Evolutionary conservation across 1,140 invertebrate genomes (phyloP).

Genomic region (Leptinotarsa texana): DNA sequence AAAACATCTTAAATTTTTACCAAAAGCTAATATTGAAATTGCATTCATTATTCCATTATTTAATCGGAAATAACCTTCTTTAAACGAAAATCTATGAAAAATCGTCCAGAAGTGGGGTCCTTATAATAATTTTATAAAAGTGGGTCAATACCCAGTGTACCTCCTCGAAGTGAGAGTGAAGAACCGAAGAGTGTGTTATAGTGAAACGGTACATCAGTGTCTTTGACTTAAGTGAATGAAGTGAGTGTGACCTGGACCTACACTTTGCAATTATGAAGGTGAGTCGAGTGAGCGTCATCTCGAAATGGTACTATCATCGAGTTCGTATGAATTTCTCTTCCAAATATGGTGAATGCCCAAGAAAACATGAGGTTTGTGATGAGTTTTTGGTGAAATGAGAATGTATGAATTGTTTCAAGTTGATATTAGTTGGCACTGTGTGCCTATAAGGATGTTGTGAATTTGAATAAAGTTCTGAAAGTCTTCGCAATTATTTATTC

Average conservation of each 20-base stretch:
- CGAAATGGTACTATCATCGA: neutral
- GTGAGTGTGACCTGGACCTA: slow-evolving; percentile 21
- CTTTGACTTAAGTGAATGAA: slow-evolving; percentile 11
- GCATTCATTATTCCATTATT: too few species aligned
- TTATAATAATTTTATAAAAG: slow-evolving; percentile 5
- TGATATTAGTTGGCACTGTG: too few species aligned
- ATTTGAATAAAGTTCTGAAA: too few species aligned
- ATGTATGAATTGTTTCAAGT: too few species aligned
- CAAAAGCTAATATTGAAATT: too few species aligned
- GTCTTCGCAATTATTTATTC: too few species aligned
- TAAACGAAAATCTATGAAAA: neutral
- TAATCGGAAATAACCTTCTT: too few species aligned
- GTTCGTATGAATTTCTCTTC: neutral
- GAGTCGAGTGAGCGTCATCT: neutral
- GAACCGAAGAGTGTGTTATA: slow-evolving; percentile 9
- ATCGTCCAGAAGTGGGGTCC: neutral
- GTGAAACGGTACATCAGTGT: slow-evolving; percentile 12
- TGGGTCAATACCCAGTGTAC: slow-evolving; percentile 8
- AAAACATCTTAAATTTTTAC: too few species aligned
- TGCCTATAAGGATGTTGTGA: too few species aligned
- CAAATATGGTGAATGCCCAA: too few species aligned
- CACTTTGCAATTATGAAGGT: slow-evolving; percentile 15
- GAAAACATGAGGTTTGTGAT: too few species aligned
- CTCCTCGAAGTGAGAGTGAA: slow-evolving; percentile 23
- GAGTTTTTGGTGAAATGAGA: too few species aligned